These are phyloP conservation scores for Acropternis orthonyx DNA, from an alignment of 2,797 vertebrate species.

Conservation along the genomic window DNA sequence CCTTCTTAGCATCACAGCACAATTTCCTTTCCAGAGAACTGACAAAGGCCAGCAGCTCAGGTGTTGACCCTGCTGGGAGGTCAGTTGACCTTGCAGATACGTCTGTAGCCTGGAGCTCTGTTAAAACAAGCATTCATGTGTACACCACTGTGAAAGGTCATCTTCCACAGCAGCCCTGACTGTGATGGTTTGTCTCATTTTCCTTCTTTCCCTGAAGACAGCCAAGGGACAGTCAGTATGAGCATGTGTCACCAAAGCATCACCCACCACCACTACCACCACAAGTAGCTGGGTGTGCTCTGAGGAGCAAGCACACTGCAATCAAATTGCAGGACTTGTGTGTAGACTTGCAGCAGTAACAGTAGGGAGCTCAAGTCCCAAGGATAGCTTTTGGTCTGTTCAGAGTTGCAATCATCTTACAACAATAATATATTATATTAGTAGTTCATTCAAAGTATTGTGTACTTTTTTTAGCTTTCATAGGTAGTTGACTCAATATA, in stretches of 20 bases:
- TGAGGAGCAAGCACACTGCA: fast-evolving
- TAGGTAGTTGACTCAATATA: background rate
- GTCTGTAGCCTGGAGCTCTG: background rate
- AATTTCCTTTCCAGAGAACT: background rate
- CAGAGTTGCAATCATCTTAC: background rate
- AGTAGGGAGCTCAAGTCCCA: background rate
- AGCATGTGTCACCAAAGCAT: fast-evolving
- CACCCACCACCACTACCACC: fast-evolving
- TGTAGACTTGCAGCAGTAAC: background rate
- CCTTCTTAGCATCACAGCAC: background rate
- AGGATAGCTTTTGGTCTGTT: background rate
- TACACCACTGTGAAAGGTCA: background rate
- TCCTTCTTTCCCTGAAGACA: background rate
- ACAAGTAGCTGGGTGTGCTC: background rate
- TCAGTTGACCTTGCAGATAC: background rate
- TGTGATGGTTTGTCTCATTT: background rate
- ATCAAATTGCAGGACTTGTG: fast-evolving
- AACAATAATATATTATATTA: background rate
- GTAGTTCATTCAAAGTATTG: background rate
- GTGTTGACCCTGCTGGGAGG: background rate
- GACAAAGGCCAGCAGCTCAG: constrained; percentile 9
- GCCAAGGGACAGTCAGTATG: background rate
- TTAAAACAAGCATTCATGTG: background rate
- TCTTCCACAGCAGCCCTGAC: background rate
- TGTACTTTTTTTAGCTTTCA: background rate